Conservation (phyloP, 2,888 invertebrate species). For the Eristalis tenax region DNA sequence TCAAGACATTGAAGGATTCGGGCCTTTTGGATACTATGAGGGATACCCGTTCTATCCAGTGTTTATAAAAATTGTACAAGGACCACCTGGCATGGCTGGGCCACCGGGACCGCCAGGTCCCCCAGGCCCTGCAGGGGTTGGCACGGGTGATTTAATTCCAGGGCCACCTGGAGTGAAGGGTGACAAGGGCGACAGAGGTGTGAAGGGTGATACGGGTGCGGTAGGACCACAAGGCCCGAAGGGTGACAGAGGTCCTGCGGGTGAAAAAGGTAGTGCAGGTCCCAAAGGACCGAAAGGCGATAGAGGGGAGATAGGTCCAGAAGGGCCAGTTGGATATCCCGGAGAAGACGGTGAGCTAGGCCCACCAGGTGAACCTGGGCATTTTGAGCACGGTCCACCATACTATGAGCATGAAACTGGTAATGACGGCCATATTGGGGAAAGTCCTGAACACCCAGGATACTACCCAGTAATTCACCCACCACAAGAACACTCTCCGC, state of each 20-base stretch:
- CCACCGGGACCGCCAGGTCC: constrained; percentile 49
- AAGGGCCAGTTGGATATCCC: too few relatives aligned
- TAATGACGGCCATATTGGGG: constrained; percentile 1
- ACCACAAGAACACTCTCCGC: neutral
- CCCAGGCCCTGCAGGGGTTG: constrained; percentile 48
- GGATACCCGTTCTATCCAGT: constrained; percentile 28
- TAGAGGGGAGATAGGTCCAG: too few relatives aligned
- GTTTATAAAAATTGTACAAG: constrained; percentile 34
- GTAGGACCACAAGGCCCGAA: neutral
- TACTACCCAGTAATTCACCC: neutral
- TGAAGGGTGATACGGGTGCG: neutral
- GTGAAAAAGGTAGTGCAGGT: neutral
- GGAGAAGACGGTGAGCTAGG: neutral
- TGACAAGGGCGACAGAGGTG: constrained; percentile 41
- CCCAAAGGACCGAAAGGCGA: neutral
- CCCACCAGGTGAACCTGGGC: neutral
- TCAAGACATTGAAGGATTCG: neutral
- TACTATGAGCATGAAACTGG: neutral
- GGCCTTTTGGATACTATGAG: constrained; percentile 6
- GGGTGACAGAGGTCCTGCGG: neutral
- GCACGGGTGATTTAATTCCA: neutral
- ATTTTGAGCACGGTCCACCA: neutral
- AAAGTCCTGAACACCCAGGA: neutral
- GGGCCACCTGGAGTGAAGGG: constrained; percentile 39
- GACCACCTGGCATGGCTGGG: constrained; percentile 28